Conservation (phyloP, 2,888 invertebrate species). For the Megastigmus dorsalis region DNA sequence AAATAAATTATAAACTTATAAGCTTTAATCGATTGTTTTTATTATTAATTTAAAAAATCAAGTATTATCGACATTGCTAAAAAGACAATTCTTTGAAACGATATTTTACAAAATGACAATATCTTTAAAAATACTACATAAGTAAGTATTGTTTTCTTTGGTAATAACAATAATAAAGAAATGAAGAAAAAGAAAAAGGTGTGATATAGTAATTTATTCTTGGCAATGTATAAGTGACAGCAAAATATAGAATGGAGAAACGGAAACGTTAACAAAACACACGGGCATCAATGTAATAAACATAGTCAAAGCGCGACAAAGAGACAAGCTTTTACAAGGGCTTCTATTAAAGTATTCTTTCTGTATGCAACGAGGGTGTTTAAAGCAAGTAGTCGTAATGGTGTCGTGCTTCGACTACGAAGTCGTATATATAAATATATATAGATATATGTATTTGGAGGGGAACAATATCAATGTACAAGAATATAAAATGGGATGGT, state of each 20-base stretch:
- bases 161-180: too few relatives aligned
- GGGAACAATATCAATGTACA: conserved; percentile 38
- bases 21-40: too few relatives aligned
- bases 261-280: conserved; percentile 29
- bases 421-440: conserved; percentile 30
- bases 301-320: conserved; percentile 46
- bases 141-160: too few relatives aligned
- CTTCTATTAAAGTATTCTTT: conserved; percentile 42
- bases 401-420: conserved; percentile 51
- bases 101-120: too few relatives aligned
- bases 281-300: conserved; percentile 38
- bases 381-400: conserved; percentile 49
- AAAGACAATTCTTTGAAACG: too few relatives aligned
- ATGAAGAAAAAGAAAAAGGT: too few relatives aligned
- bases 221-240: conserved; percentile 8
- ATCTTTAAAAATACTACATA: too few relatives aligned
- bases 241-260: conserved; percentile 7
- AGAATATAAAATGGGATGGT: conserved; percentile 29
- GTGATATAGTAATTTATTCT: too few relatives aligned
- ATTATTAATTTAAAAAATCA: too few relatives aligned
- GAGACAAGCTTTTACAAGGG: conserved; percentile 44
- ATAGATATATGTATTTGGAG: conserved; percentile 1
- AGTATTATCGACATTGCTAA: too few relatives aligned
- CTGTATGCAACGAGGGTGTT: conserved; percentile 51
- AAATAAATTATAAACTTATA: too few relatives aligned